Percentiles rank a stretch among this genome's conserved stretches.
phyloP scores from a whole-genome alignment of 2,888 invertebrate species.

The Pyrgus malvae region DNA sequence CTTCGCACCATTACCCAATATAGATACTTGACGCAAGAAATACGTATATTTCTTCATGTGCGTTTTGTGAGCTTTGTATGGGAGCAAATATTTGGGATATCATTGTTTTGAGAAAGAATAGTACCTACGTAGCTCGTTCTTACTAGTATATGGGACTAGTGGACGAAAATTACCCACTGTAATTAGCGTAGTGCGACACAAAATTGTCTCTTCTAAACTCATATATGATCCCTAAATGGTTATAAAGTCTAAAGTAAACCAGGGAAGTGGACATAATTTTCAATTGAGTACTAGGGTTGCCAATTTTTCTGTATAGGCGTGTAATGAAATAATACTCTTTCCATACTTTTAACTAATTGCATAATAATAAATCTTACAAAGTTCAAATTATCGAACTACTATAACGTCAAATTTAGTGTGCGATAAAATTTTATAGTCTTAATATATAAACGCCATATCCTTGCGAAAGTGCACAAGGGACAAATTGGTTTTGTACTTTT shows the following conservation, averaged over 20 bases:
- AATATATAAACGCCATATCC: no score
- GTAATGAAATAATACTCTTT: no score
- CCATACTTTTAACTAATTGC: no score
- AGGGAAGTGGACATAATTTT: slow-evolving; percentile 50
- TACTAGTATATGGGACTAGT: neutral
- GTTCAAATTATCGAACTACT: no score
- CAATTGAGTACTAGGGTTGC: neutral
- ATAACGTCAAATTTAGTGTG: no score
- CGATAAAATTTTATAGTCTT: no score
- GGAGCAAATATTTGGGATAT: neutral
- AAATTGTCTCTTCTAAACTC: slow-evolving; percentile 34
- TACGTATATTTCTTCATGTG: slow-evolving; percentile 8
- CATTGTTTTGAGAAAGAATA: neutral
- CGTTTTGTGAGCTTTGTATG: neutral
- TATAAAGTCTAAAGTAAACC: slow-evolving; percentile 46
- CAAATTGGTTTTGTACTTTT: neutral
- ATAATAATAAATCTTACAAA: no score
- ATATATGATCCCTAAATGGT: slow-evolving; percentile 40
- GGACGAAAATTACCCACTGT: neutral
- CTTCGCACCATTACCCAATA: slow-evolving; percentile 15
- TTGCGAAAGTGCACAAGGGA: neutral
- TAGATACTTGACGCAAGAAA: slow-evolving; percentile 13
- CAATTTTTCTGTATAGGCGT: no score
- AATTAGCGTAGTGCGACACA: slow-evolving; percentile 29
- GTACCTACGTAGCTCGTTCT: no score